Percentiles rank a stretch among this genome's conserved stretches.
Conservation (phyloP, 1,140 invertebrate genomes). For the Galleria mellonella region DNA sequence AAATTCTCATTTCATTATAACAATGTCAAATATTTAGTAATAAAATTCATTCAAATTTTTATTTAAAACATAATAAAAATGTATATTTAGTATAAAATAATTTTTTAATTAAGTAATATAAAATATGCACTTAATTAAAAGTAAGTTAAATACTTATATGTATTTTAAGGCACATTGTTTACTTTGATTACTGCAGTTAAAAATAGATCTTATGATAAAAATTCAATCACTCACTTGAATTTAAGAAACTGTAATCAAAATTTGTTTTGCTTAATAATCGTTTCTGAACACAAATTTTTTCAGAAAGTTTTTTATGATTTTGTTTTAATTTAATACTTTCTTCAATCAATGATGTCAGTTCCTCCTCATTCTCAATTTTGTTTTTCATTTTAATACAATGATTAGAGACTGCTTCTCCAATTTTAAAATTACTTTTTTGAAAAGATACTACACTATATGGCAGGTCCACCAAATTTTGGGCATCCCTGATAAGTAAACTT, state of each 20-base stretch:
- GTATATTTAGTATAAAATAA: no score
- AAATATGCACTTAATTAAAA: no score
- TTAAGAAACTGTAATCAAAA: slow-evolving; percentile 57
- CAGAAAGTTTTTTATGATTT: slow-evolving; percentile 36
- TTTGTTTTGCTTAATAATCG: slow-evolving; percentile 32
- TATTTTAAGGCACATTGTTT: no score
- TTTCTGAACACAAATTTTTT: slow-evolving; percentile 46
- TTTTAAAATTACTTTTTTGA: slow-evolving; percentile 58
- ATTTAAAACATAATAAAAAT: no score
- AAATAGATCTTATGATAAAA: no score
- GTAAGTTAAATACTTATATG: no score
- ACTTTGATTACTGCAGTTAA: no score
- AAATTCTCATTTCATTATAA: no score
- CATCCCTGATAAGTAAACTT: slow-evolving; percentile 38
- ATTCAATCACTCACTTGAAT: slow-evolving; percentile 5
- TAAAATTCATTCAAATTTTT: no score
- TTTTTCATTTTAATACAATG: slow-evolving; percentile 33
- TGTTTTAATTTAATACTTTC: slow-evolving; percentile 56
- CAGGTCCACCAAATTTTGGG: slow-evolving; percentile 39
- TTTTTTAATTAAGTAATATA: no score
- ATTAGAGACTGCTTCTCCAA: slow-evolving; percentile 45
- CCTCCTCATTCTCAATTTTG: slow-evolving; percentile 28
- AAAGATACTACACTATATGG: slow-evolving; percentile 61
- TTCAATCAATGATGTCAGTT: slow-evolving; percentile 47
- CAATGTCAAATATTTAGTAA: no score